Conservation (phyloP, 2,888 invertebrate genomes). For the Ditula angustiorana region DNA sequence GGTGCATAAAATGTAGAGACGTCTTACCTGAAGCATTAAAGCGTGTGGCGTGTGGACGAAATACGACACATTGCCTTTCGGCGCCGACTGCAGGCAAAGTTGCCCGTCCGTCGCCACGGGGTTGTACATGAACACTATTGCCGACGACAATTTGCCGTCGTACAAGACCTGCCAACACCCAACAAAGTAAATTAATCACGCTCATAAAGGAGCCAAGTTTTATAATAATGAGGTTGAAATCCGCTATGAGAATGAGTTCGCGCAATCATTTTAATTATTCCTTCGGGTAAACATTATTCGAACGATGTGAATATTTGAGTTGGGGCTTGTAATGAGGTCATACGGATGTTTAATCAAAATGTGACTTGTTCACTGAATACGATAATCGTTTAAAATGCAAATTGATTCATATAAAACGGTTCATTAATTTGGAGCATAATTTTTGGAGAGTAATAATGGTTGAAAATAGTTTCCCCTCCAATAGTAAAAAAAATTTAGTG, state of each 20-base stretch:
- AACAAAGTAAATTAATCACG: slow-evolving; percentile 5
- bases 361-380: slow-evolving; percentile 8
- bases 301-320: slow-evolving; percentile 20
- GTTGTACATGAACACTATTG: slow-evolving; percentile 99
- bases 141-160: slow-evolving; percentile 98
- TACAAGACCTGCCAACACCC: slow-evolving; percentile 92
- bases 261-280: slow-evolving; percentile 35
- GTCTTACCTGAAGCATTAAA: slow-evolving; percentile 96
- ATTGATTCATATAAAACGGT: not conserved
- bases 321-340: slow-evolving; percentile 20
- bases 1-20: slow-evolving; percentile 44
- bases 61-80: slow-evolving; percentile 98
- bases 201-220: not conserved
- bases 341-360: slow-evolving; percentile 1
- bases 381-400: not conserved
- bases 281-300: slow-evolving; percentile 24
- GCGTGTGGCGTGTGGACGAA: slow-evolving; percentile 99
- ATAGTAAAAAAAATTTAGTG: no score
- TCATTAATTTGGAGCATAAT: not conserved
- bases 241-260: slow-evolving; percentile 16
- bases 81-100: slow-evolving; percentile 98
- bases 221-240: slow-evolving; percentile 17
- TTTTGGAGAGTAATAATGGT: no score
- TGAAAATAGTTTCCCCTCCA: no score
- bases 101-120: slow-evolving; percentile 99